phyloP scores from a whole-genome alignment of 2,797 vertebrate species.

The Lindbergichthys nudifrons region DNA sequence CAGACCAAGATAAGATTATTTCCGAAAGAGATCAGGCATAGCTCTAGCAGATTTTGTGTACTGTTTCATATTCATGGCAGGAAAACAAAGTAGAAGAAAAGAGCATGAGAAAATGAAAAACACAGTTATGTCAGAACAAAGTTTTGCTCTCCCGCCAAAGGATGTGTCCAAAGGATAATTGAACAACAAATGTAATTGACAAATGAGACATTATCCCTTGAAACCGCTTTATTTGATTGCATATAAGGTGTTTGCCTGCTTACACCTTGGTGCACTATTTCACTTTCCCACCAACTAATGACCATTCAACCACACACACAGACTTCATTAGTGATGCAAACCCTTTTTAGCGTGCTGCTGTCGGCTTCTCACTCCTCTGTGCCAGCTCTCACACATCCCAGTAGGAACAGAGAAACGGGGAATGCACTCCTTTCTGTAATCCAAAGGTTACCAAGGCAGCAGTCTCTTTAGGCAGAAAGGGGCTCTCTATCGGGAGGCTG shows the following conservation, averaged over 20 bases:
- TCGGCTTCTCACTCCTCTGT: conserved; percentile 55
- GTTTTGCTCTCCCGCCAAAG: background rate
- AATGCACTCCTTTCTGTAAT: conserved; percentile 50
- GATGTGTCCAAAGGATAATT: background rate
- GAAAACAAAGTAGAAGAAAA: background rate
- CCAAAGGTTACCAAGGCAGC: conserved; percentile 62
- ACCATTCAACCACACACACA: conserved; percentile 29
- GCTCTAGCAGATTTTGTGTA: background rate
- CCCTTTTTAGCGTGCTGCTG: conserved; percentile 48
- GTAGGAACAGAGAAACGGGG: conserved; percentile 37
- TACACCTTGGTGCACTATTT: conserved; percentile 25
- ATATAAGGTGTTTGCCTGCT: conserved; percentile 16
- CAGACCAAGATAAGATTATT: conserved; percentile 26
- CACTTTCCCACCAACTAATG: conserved; percentile 55
- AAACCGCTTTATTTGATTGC: conserved; percentile 13
- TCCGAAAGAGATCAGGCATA: conserved; percentile 5
- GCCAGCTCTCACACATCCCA: conserved; percentile 66
- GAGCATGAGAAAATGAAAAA: conserved; percentile 14
- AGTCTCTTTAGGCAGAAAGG: conserved; percentile 35
- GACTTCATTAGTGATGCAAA: conserved; percentile 64
- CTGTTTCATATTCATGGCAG: background rate
- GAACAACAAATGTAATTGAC: conserved; percentile 5
- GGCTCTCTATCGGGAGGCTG: conserved; percentile 20
- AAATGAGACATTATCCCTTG: background rate
- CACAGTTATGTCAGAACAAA: conserved; percentile 8